These are phyloP conservation scores for Polyommatus icarus DNA, from an alignment of 2,888 invertebrate species.

Conservation along the genomic window DNA sequence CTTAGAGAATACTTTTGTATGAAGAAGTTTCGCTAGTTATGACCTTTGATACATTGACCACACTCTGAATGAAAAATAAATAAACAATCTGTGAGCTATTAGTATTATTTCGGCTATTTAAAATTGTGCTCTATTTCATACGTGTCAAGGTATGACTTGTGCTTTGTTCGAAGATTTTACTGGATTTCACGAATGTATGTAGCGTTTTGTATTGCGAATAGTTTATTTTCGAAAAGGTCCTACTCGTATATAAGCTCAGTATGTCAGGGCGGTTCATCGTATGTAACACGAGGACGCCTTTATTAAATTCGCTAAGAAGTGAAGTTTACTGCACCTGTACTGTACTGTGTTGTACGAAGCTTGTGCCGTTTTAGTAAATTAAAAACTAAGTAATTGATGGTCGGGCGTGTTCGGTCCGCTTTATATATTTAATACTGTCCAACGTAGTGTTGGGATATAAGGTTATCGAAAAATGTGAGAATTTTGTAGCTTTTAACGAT, in stretches of 20 bases:
- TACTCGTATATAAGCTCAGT: background rate
- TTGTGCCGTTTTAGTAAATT: conserved; percentile 19
- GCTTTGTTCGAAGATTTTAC: too few relatives aligned
- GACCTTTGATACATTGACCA: too few relatives aligned
- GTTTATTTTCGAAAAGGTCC: background rate
- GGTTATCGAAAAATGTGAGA: background rate
- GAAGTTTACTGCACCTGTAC: background rate
- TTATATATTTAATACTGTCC: conserved; percentile 20
- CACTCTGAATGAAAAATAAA: too few relatives aligned
- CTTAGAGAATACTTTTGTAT: too few relatives aligned
- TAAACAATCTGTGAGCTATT: too few relatives aligned
- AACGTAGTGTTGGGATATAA: background rate
- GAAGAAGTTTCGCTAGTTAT: too few relatives aligned
- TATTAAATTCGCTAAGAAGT: conserved; percentile 17
- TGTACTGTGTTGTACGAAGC: background rate
- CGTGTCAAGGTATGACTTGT: too few relatives aligned
- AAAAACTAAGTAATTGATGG: conserved; percentile 20
- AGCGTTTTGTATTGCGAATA: background rate
- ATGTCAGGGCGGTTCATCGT: background rate
- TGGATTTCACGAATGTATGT: too few relatives aligned
- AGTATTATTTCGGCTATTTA: too few relatives aligned
- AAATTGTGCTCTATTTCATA: too few relatives aligned
- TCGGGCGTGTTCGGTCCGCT: conserved; percentile 23
- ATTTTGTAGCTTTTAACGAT: background rate
- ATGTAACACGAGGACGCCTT: background rate